Base-by-base conservation (phyloP, 2,113 vertebrate species). In the Daubentonia madagascariensis region DNA sequence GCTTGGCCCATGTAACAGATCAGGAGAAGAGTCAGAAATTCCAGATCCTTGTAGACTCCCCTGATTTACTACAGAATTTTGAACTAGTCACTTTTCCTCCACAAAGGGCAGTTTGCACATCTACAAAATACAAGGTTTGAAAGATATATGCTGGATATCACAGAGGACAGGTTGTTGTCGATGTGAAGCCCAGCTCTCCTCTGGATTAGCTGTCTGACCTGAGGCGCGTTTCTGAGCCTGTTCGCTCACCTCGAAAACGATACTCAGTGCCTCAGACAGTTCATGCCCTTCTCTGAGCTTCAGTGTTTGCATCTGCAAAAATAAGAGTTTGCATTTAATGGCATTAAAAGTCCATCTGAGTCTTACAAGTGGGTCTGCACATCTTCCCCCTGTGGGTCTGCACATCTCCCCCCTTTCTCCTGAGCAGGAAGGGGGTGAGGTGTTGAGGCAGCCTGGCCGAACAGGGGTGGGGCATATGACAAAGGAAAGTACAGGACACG, bases 381-480 rank as follows among this genome's bases (percentile, higher is more conserved):
- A 67, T 54, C 35, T 43, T 35, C 13, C 63, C 43, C 17, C 25
- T 79, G n/a, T n/a, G n/a, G n/a, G 61, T 67, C 20, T 45, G 14
- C 20, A 20, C 35, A 67, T 54, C 35, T 43, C 43, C 13, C 63
- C 43, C 17, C 25, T 79, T 67, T 18, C 5, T 65, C 25, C 20
- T 73, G 70, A 68, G 12, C 5, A 5, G 28, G 28, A 70, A 59
- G 48, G 63, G 63, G 14, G 37, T 63, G 25, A 45, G 22, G 30
- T 8, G 7, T 28, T 8, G 40, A n/a, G 35, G 6, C 1, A 9
- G 1, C 43, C 22, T n/a, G 25, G 28, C 50, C 7, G 28, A 63
- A 45, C 3, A 2, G 4, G 3, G 40, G 25, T 8, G 11, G 23
- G 16, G 16, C 23, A 1, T 18, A 14, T 30, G 61, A 76, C 6